These are phyloP conservation scores for Zingel zingel DNA, from an alignment of 2,113 vertebrate species.

Conservation along the genomic window DNA sequence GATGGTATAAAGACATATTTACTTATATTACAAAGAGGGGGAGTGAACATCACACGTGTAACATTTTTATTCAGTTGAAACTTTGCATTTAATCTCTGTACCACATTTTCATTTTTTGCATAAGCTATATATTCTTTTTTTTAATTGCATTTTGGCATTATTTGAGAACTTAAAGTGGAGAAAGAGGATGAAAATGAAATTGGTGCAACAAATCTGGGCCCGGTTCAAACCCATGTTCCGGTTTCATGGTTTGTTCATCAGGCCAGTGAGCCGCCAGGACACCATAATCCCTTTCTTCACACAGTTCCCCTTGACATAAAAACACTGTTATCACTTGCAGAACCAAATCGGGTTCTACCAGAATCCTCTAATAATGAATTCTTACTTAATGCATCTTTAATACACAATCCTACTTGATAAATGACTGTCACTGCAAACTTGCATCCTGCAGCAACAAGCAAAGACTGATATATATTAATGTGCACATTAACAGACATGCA, in stretches of 20 bases:
- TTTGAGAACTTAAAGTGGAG: constrained; percentile 23
- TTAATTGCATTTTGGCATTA: background rate
- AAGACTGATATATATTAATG: background rate
- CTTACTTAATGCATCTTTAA: constrained; percentile 19
- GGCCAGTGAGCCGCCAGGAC: constrained; percentile 33
- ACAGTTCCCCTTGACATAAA: constrained; percentile 37
- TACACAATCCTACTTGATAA: constrained; percentile 7
- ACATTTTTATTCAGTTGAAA: background rate
- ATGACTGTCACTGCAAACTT: background rate
- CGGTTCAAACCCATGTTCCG: constrained; percentile 32
- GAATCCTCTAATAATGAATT: constrained; percentile 12
- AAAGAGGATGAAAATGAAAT: background rate
- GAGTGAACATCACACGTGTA: background rate
- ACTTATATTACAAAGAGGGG: constrained; percentile 2
- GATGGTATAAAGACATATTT: constrained; percentile 13
- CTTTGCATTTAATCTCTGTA: background rate
- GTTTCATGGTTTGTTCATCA: constrained; percentile 29
- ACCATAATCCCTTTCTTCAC: constrained; percentile 47
- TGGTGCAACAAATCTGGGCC: constrained; percentile 1
- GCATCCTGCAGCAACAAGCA: background rate
- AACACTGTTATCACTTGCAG: constrained; percentile 19
- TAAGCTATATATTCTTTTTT: background rate
- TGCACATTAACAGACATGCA: constrained; percentile 7
- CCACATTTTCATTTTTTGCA: background rate
- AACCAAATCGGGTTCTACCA: constrained; percentile 2